Evolutionary conservation across 2,888 invertebrate species (phyloP), one percentile per base, ranked within the genome.

Genomic region (Diadromus collaris): DNA sequence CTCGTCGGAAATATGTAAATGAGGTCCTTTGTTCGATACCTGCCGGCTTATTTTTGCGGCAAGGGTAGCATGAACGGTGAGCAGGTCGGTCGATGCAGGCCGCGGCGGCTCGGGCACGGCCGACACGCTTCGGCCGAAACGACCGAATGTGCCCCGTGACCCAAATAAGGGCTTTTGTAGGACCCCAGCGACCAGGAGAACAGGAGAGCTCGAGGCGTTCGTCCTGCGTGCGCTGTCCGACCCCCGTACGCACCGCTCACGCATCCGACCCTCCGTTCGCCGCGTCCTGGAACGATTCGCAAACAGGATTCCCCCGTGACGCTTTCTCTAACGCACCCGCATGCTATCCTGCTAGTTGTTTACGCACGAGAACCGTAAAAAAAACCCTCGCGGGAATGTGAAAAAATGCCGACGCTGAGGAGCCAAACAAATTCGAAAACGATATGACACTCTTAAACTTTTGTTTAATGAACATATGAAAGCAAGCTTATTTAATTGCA

Each of bases 121-220:
- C 32, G 58, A 21, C 34, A 60, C 64, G 75, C 54, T 69, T 38
- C 70, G 68, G 64, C 69, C 70, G 85, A 86, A 85, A 86, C 88
- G 69, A 58, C 41, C 83, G 83, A 84, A 85, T 85, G 68, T 74
- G 86, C 84, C 84, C 86, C 84, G 84, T 90, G 90, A 90, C 89
- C 90, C 90, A 90, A 89, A 90, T 90, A 90, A 90, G 90, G 90
- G 90, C 90, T 90, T 90, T 89, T 87, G 88, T 89, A 90, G 90
- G 90, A 90, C 88, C 89, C 88, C 85, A 78, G 73, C 51, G 85
- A 90, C 78, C 88, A 90, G 90, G 90, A 87, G 85, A 89, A 75
- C 86, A 90, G 87, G 77, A 86, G 64, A 86, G 61, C 29, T 48
- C 44, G 51, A 3, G 10, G 60, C 46, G 85, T 83, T 81, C 29